Percentiles rank a stretch among this genome's conserved stretches.
phyloP scores from a whole-genome alignment of 1,140 invertebrate species.

The Sinonovacula constricta region DNA sequence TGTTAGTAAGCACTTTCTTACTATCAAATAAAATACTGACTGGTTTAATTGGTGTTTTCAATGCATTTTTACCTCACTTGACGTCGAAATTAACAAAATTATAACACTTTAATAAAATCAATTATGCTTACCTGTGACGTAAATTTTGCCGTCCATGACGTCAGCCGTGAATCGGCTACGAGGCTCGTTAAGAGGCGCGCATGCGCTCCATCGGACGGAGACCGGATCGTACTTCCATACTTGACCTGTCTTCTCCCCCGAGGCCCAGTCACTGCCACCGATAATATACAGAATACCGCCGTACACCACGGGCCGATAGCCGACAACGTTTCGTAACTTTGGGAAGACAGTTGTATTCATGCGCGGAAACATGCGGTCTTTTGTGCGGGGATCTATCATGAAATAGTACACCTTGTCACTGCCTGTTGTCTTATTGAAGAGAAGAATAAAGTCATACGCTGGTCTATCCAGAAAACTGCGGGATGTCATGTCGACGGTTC shows the following conservation, averaged over 20 bases:
- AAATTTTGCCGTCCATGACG: constrained; percentile 67
- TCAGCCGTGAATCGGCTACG: constrained; percentile 68
- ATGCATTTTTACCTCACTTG: too few species aligned
- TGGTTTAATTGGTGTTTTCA: too few species aligned
- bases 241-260: constrained; percentile 49
- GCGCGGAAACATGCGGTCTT: constrained; percentile 64
- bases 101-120: too few species aligned
- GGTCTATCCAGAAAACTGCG: neutral
- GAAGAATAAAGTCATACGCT: constrained; percentile 78
- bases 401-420: constrained; percentile 69
- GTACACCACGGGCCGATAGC: constrained; percentile 62
- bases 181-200: constrained; percentile 53
- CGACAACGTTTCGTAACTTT: constrained; percentile 58
- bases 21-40: too few species aligned
- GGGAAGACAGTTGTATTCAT: constrained; percentile 61
- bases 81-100: too few species aligned
- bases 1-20: too few species aligned
- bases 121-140: constrained; percentile 71
- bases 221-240: constrained; percentile 66
- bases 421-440: constrained; percentile 77
- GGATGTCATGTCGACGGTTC: too few species aligned
- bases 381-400: constrained; percentile 66
- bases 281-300: constrained; percentile 70
- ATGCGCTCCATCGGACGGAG: constrained; percentile 59
- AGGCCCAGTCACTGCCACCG: constrained; percentile 71